phyloP scores from a whole-genome alignment of 2,113 vertebrate species.

The Rhinogobius similis region DNA sequence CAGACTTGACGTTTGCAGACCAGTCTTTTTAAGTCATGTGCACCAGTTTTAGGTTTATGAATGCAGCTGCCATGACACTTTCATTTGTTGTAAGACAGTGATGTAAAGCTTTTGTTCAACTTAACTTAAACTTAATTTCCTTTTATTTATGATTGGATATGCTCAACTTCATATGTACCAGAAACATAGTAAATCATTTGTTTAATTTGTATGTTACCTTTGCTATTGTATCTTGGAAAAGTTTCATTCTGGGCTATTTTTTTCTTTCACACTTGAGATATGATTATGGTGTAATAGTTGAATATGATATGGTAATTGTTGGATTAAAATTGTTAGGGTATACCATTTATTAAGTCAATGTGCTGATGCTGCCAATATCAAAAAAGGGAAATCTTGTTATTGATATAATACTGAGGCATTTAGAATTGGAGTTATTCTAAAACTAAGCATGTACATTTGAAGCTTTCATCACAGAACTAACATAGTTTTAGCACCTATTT shows the following conservation, averaged over 20 bases:
- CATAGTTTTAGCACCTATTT: constrained; percentile 50
- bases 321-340: constrained; percentile 54
- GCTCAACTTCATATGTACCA: constrained; percentile 27
- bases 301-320: constrained; percentile 59
- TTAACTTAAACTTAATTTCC: constrained; percentile 38
- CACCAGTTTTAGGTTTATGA: constrained; percentile 29
- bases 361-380: constrained; percentile 62
- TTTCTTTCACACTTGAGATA: constrained; percentile 48
- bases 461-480: constrained; percentile 59
- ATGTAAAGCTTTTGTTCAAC: constrained; percentile 27
- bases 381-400: constrained; percentile 59
- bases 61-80: constrained; percentile 23
- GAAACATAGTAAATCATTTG: constrained; percentile 45
- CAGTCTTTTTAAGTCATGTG: constrained; percentile 20
- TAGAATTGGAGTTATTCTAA: constrained; percentile 30
- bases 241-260: constrained; percentile 55
- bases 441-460: constrained; percentile 51
- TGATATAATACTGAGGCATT: constrained; percentile 28
- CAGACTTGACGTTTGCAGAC: constrained; percentile 23
- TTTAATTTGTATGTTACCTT: constrained; percentile 50
- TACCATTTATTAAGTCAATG: constrained; percentile 38
- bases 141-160: constrained; percentile 32
- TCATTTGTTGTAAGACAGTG: constrained; percentile 34
- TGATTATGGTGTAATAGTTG: constrained; percentile 63
- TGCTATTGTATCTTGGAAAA: constrained; percentile 53